These are phyloP conservation scores for Oreocharis arfaki DNA, from an alignment of 2,113 vertebrate genomes.

Conservation along the genomic window DNA sequence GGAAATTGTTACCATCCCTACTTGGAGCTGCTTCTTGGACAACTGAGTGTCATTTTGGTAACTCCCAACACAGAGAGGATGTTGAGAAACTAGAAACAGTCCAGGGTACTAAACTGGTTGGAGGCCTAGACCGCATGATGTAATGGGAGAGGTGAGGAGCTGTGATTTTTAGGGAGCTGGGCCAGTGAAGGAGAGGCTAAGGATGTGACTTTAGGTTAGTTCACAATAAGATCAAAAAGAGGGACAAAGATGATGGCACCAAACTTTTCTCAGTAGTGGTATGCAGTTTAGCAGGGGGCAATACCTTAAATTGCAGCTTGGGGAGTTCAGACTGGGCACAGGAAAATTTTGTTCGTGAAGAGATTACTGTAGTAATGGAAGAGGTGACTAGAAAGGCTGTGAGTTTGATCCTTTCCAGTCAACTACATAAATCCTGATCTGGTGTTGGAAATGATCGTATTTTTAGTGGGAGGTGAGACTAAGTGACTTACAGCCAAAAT, in stretches of 20 bases:
- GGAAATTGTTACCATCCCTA: not conserved
- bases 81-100: not conserved
- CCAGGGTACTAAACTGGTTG: not conserved
- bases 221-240: not conserved
- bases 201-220: not conserved
- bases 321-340: not conserved
- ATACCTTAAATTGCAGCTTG: not conserved
- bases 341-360: not conserved
- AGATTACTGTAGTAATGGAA: not conserved
- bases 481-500: not conserved
- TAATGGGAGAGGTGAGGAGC: not conserved
- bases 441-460: not conserved
- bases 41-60: not conserved
- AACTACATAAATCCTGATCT: not conserved
- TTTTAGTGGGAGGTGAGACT: not conserved
- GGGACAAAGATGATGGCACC: not conserved
- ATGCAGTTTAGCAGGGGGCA: not conserved
- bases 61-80: not conserved
- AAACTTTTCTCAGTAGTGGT: not conserved
- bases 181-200: not conserved
- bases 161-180: not conserved
- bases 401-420: not conserved
- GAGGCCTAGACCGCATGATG: not conserved
- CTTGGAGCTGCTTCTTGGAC: not conserved
- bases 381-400: not conserved